A percentile compares a stretch with the other conserved stretches of the same genome.
phyloP scores from a whole-genome alignment of 2,113 vertebrate species.

The Mohoua ochrocephala region DNA sequence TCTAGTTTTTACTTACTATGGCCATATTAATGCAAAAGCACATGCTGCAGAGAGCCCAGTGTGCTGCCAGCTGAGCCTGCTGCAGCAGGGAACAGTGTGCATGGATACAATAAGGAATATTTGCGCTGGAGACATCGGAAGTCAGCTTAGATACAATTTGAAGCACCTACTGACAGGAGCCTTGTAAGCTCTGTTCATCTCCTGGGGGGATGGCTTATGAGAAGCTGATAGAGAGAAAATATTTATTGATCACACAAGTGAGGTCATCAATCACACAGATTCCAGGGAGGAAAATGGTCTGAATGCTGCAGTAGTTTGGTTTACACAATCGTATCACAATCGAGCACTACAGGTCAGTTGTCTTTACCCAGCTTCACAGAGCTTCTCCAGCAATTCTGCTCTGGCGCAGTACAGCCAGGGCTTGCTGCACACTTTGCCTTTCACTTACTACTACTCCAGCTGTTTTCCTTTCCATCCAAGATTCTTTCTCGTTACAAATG shows the following conservation, averaged over 20 bases:
- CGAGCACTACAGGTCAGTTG: fast-evolving
- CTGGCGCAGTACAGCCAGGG: fast-evolving
- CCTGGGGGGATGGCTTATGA: fast-evolving
- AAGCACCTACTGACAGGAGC: neutral
- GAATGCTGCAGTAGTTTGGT: neutral
- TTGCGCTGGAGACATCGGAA: neutral
- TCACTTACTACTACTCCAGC: neutral
- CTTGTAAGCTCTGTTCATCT: neutral
- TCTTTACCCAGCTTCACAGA: too few relatives aligned
- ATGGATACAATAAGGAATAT: neutral
- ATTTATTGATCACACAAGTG: neutral
- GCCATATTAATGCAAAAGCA: neutral
- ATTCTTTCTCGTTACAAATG: neutral
- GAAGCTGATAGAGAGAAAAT: neutral
- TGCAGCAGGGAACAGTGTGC: neutral
- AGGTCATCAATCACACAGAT: neutral
- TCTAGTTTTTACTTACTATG: neutral
- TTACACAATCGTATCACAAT: neutral
- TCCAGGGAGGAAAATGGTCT: neutral
- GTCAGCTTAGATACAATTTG: neutral
- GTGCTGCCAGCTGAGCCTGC: neutral
- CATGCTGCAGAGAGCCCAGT: fast-evolving
- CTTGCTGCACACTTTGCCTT: neutral
- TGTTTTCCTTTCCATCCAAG: neutral
- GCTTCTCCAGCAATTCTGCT: neutral